Percentiles rank a stretch among this genome's conserved stretches.
Conservation (phyloP, 35 echinoderm and acorn worm species). For the Eucidaris tribuloides region DNA sequence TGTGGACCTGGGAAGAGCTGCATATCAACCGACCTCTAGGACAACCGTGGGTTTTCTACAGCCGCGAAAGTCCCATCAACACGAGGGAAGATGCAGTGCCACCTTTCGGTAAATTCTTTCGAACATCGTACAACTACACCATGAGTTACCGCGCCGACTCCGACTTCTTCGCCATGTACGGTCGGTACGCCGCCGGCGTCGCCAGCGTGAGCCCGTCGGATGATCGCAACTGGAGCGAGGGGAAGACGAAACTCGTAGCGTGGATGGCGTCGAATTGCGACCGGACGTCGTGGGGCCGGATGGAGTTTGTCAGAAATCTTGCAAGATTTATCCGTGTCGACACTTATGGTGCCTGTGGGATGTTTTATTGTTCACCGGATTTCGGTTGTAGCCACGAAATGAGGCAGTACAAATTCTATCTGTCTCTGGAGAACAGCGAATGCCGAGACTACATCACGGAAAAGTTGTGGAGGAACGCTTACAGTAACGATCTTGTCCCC, state of each 20-base stretch:
- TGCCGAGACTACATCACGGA: slow-evolving; percentile 77
- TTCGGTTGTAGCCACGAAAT: neutral
- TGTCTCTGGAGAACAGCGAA: slow-evolving; percentile 55
- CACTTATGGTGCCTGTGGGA: slow-evolving; percentile 57
- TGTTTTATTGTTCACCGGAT: slow-evolving; percentile 4
- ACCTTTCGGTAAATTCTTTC: neutral
- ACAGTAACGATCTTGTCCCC: slow-evolving; percentile 15
- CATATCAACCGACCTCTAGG: slow-evolving; percentile 34
- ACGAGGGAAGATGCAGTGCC: slow-evolving; percentile 39
- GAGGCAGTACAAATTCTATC: slow-evolving; percentile 60
- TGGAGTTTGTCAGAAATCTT: slow-evolving; percentile 29
- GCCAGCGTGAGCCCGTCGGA: neutral
- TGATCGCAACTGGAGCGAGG: neutral
- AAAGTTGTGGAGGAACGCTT: slow-evolving; percentile 41
- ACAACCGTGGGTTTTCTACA: slow-evolving; percentile 56
- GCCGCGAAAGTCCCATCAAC: slow-evolving; percentile 61
- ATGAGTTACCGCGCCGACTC: slow-evolving; percentile 39
- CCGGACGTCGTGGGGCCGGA: slow-evolving; percentile 38
- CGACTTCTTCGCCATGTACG: slow-evolving; percentile 4
- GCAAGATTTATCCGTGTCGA: neutral
- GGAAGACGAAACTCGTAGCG: slow-evolving; percentile 39
- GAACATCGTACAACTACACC: slow-evolving; percentile 55
- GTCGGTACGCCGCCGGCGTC: neutral
- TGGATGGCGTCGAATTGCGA: slow-evolving; percentile 68
- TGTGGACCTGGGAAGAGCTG: slow-evolving; percentile 47